Percentiles rank a stretch among this genome's conserved stretches.
These are phyloP conservation scores for Neoitamus cyanurus DNA, from an alignment of 2,888 invertebrate genomes.

Conservation along the genomic window DNA sequence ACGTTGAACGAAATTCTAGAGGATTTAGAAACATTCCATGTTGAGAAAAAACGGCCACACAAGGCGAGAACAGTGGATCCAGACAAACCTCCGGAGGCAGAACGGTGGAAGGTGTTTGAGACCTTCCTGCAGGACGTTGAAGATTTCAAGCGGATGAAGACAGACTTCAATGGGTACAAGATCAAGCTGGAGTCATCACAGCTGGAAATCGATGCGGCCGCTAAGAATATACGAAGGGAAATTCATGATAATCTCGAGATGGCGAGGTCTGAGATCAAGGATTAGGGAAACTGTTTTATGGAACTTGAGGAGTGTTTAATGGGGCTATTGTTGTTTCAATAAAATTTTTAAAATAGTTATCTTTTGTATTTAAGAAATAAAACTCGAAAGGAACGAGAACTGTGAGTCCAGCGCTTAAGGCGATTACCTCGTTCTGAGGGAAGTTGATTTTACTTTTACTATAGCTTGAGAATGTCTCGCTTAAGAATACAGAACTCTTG, in stretches of 20 bases:
- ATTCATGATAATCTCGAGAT: constrained; percentile 54
- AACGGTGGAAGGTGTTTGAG: constrained; percentile 64
- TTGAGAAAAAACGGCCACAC: constrained; percentile 53
- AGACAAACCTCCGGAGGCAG: constrained; percentile 43
- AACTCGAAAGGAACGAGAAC: no score
- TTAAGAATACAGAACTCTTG: no score
- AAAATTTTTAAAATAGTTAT: background rate
- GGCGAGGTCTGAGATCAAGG: background rate
- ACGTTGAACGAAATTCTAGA: constrained; percentile 60
- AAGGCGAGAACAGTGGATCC: constrained; percentile 43
- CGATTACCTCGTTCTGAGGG: no score
- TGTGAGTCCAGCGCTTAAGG: no score
- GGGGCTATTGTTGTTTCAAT: background rate
- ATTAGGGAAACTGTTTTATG: background rate
- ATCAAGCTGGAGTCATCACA: constrained; percentile 58
- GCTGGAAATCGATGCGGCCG: constrained; percentile 58
- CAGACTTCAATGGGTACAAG: constrained; percentile 57
- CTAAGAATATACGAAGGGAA: constrained; percentile 58
- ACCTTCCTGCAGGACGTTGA: constrained; percentile 61
- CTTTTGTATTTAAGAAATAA: background rate
- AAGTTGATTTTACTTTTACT: no score
- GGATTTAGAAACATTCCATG: constrained; percentile 62
- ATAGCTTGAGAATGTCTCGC: no score
- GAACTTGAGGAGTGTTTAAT: background rate
- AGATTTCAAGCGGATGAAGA: constrained; percentile 58